Evolutionary conservation across 2,797 vertebrate species (phyloP).

Genomic region (Myripristis jacobus): DNA sequence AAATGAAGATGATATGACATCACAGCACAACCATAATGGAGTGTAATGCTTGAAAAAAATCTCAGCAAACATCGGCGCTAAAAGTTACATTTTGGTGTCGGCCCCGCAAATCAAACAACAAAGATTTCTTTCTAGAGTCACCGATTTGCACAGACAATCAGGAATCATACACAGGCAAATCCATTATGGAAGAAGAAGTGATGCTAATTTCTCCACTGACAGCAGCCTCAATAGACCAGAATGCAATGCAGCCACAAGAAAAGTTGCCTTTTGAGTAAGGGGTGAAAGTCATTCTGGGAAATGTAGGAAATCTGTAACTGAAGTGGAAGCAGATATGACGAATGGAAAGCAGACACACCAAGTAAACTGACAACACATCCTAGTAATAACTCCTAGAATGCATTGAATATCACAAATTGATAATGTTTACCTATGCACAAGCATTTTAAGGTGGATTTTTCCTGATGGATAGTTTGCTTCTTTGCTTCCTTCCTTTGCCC

Average conservation of each 20-base stretch:
- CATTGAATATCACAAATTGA: no score
- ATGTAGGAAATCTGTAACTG: not conserved
- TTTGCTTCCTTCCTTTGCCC: not conserved
- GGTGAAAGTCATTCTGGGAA: not conserved
- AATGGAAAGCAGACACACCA: not conserved
- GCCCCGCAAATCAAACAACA: not conserved
- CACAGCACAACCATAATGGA: not conserved
- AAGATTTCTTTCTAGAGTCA: not conserved
- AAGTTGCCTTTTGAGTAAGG: not conserved
- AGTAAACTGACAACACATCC: not conserved
- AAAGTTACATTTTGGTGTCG: not conserved
- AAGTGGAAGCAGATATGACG: constrained; percentile 18
- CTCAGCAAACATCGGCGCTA: not conserved
- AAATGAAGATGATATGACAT: not conserved
- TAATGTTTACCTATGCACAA: no score
- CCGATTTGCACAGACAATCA: not conserved
- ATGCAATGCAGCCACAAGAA: no score
- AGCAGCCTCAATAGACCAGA: no score
- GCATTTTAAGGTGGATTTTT: no score
- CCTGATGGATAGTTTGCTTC: not conserved
- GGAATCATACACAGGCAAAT: not conserved
- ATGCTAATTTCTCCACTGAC: no score
- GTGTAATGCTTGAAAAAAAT: not conserved
- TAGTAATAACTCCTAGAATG: not conserved
- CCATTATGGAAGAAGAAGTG: not conserved